Base-by-base conservation (phyloP, 2,797 vertebrate genomes). In the Protosalanx chinensis region DNA sequence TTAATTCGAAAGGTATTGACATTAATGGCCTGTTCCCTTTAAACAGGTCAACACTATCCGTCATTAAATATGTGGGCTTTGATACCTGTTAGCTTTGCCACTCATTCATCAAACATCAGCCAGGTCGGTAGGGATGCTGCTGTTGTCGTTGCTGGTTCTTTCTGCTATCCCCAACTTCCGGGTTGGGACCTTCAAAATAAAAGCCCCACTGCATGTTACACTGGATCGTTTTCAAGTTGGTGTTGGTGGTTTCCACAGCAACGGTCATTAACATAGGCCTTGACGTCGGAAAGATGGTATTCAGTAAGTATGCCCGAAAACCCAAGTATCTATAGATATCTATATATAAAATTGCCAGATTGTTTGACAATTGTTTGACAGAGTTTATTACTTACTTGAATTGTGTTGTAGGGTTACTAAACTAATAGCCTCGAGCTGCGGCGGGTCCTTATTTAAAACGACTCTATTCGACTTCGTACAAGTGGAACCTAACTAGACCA, bases 181-280 rank as follows among this genome's bases (percentile, higher is more conserved):
- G 0, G 10, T 62, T 1, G 46, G 0, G 3, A 5, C 73, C 78
- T 85, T 88, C 88, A 86, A 80, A 88, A 84, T 86, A 89, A 89
- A 78, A 73, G n/a, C 8, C 58, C 58, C 58, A 20, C 58, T 23
- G 58, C 20, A 20, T 7, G 58, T 60, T 3, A 60, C 8, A 23
- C 8, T 23, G 58, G 7, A 60, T 6, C 41, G 12, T 46, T 46
- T 3, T 46, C 20, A 20, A 0, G 37, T 83, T 85, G 41, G 18
- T 77, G 16, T 0, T 33, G 1, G 13, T 0, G 15, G 86, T 87
- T 84, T 76, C 86, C 3, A 80, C 6, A 57, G 82, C 69, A 88
- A 88, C 87, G 59, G 41, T 46, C 3, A 0, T 3, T 6, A 59
- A 61, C 79, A 82, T 12, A 46, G 37, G 84, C 83, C 51, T n/a